Base-by-base conservation (phyloP, 2,113 vertebrate genomes). In the Bostrychus sinensis region DNA sequence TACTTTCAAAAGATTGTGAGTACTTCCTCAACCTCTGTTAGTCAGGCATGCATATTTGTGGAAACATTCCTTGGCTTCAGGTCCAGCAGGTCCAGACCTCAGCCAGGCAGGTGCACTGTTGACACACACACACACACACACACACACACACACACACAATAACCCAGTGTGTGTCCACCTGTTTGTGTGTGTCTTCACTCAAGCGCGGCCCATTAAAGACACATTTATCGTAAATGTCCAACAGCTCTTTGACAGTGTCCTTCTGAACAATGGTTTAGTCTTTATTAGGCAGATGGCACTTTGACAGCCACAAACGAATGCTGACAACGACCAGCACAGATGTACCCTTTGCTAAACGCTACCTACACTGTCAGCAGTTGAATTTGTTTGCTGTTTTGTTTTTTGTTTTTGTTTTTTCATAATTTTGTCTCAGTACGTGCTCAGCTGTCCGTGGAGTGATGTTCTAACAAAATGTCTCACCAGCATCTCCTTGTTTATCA, bases 121-220 rank as follows among this genome's bases (percentile, higher is more conserved):
- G 79, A 79, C 79, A 73, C 19, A n/a, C 48, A 17, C 62, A 88
- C 80, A 86, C 48, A 17, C 62, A 88, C 80, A 86, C 48, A 17
- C 62, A 88, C 80, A 86, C n/a, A n/a, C n/a, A n/a, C n/a, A n/a
- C n/a, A n/a, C 48, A 17, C 62, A 88, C 80, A 86, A 80, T 74
- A 70, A 73, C 55, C 69, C 67, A 72, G 80, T 82, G 83, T 86
- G 23, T 50, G 54, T 45, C 37, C 57, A 50, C 73, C 60, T 79
- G 72, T 63, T 19, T 51, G 66, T 54, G 43, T 54, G 59, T 60
- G 56, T 17, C 73, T 61, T 69, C 65, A 56, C 53, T 67, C 36
- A 50, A 56, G 56, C 14, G 34, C 26, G 56, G 56, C 56, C 62
- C 50, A 70, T 72, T 70, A 77, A 53, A 19, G 58, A 68, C 56